Percentiles rank a stretch among this genome's conserved stretches.
phyloP scores from a whole-genome alignment of 2,888 invertebrate species.

The Meliscaeva auricollis region DNA sequence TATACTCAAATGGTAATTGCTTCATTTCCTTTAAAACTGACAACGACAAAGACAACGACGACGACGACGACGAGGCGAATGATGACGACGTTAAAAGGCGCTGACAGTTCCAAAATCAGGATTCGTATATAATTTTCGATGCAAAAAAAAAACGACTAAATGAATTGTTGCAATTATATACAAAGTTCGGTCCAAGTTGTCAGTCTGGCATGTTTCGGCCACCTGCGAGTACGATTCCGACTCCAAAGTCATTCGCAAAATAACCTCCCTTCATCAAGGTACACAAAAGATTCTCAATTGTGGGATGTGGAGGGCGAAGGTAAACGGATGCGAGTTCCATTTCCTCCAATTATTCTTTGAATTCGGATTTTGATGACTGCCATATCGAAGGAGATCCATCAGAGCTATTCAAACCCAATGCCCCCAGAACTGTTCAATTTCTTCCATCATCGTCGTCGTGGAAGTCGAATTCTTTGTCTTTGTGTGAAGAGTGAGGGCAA shows the following conservation, averaged over 20 bases:
- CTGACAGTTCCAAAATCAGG: slow-evolving; percentile 65
- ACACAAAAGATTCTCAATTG: slow-evolving; percentile 19
- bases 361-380: slow-evolving; percentile 38
- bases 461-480: not conserved
- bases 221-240: slow-evolving; percentile 40
- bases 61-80: slow-evolving; percentile 1
- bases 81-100: slow-evolving; percentile 29
- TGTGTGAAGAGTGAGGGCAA: slow-evolving; percentile 25
- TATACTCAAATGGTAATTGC: slow-evolving; percentile 54
- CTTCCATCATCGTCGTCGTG: not conserved
- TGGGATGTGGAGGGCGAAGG: not conserved
- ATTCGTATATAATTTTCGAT: slow-evolving; percentile 71
- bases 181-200: slow-evolving; percentile 11
- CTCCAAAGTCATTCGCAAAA: slow-evolving; percentile 39
- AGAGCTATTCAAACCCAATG: not conserved
- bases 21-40: slow-evolving; percentile 63
- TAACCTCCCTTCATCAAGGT: slow-evolving; percentile 3
- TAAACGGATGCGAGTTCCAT: slow-evolving; percentile 39
- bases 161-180: slow-evolving; percentile 67
- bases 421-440: slow-evolving; percentile 5
- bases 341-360: slow-evolving; percentile 59
- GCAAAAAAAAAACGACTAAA: slow-evolving; percentile 30
- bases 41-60: slow-evolving; percentile 32
- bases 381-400: not conserved
- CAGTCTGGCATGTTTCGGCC: slow-evolving; percentile 32